Evolutionary conservation across 2,113 vertebrate genomes (phyloP).

Genomic region (Colius striatus): DNA sequence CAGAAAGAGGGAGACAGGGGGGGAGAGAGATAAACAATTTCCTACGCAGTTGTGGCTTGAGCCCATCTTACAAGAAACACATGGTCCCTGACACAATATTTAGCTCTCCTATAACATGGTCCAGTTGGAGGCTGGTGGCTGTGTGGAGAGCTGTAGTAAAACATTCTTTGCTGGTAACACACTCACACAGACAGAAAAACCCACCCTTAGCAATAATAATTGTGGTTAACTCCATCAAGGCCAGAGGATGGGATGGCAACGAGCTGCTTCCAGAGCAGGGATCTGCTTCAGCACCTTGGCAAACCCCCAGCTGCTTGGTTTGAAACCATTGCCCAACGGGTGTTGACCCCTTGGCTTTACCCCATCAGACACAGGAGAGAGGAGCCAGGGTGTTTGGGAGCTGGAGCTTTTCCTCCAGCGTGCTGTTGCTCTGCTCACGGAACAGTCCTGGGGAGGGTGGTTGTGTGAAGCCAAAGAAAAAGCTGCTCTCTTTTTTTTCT

Average conservation of each 20-base stretch:
- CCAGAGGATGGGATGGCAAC: not conserved
- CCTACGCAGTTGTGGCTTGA: constrained; percentile 56
- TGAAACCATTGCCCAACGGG: not conserved
- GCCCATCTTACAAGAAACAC: constrained; percentile 78
- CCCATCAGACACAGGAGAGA: not conserved
- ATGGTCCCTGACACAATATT: constrained; percentile 76
- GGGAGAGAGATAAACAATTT: constrained; percentile 67
- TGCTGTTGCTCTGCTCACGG: not conserved
- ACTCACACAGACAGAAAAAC: not conserved
- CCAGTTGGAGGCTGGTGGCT: constrained; percentile 79
- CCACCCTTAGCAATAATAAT: not conserved
- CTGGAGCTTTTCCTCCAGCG: not conserved
- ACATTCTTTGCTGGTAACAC: constrained; percentile 67
- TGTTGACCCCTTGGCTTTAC: not conserved
- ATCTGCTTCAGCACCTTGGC: not conserved
- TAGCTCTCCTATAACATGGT: constrained; percentile 74
- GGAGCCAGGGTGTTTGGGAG: not conserved
- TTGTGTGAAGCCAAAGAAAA: not conserved
- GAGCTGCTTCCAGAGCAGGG: not conserved
- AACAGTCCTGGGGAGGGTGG: not conserved
- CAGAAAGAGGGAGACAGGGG: not conserved
- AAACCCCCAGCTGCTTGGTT: not conserved
- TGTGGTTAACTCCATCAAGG: constrained; percentile 59
- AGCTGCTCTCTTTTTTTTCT: not conserved
- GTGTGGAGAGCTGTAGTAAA: constrained; percentile 75